These are phyloP conservation scores for Antedon bifida DNA, from an alignment of 35 echinoderm and acorn worm genomes.

Conservation along the genomic window DNA sequence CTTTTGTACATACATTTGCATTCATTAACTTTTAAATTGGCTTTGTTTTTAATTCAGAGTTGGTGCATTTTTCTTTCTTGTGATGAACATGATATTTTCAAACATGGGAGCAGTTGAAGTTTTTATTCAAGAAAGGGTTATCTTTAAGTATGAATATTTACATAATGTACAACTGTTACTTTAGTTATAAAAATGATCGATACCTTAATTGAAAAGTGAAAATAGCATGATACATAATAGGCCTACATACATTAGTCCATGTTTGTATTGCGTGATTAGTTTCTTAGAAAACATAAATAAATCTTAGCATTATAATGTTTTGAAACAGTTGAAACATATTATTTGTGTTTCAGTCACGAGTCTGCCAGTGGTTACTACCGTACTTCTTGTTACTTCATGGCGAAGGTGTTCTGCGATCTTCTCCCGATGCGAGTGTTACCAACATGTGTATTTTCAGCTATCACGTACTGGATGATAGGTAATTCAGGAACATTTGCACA, in stretches of 20 bases:
- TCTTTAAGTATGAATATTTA: constrained; percentile 59
- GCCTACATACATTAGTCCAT: too few species aligned
- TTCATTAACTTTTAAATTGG: too few species aligned
- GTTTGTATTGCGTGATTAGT: too few species aligned
- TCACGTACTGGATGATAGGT: constrained; percentile 89
- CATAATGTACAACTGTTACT: not conserved
- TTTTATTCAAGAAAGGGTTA: constrained; percentile 72
- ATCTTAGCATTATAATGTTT: not conserved
- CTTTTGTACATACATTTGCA: too few species aligned
- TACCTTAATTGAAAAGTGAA: too few species aligned
- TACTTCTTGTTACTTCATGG: constrained; percentile 51
- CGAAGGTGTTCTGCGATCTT: constrained; percentile 68
- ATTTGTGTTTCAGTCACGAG: constrained; percentile 35
- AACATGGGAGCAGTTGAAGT: constrained; percentile 80
- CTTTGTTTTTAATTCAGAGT: too few species aligned
- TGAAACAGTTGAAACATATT: not conserved
- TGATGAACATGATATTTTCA: constrained; percentile 80
- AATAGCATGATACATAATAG: too few species aligned
- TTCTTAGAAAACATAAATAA: too few species aligned
- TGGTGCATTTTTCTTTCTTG: constrained; percentile 84
- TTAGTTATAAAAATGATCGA: too few species aligned
- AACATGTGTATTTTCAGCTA: constrained; percentile 20
- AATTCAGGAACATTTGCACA: not conserved
- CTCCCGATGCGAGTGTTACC: constrained; percentile 54
- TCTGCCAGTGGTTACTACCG: constrained; percentile 69